phyloP scores from a whole-genome alignment of 2,113 vertebrate species.

The Syrrhaptes paradoxus region DNA sequence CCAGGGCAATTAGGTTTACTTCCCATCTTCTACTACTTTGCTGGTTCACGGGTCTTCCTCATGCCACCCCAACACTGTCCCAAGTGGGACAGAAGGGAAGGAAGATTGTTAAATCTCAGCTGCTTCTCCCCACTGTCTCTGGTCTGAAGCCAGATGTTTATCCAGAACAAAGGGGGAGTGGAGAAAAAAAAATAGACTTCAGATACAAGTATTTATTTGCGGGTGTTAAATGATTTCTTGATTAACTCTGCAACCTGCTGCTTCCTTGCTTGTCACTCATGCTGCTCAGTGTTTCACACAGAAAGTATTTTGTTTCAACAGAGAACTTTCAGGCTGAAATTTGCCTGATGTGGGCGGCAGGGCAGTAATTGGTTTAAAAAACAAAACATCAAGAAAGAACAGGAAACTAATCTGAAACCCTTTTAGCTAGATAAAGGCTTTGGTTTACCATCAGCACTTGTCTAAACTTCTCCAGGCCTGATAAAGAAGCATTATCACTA shows the following conservation, averaged over 20 bases:
- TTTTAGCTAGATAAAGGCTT: constrained; percentile 22
- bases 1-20: background rate
- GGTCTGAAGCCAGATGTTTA: background rate
- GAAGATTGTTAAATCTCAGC: background rate
- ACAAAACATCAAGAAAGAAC: background rate
- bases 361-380: constrained; percentile 18
- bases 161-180: background rate
- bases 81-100: background rate
- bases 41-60: no score
- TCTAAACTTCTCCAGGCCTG: constrained; percentile 9
- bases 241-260: constrained; percentile 53
- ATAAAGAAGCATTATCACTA: background rate
- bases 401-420: constrained; percentile 9
- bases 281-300: background rate
- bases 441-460: background rate
- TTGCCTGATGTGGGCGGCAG: background rate
- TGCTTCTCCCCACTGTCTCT: background rate
- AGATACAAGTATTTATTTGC: constrained; percentile 31
- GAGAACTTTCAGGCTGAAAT: background rate
- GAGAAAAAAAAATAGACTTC: background rate
- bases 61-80: background rate
- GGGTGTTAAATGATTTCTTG: constrained; percentile 43
- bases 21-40: no score
- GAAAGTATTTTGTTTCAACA: background rate
- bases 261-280: background rate